Conservation (phyloP, 2,113 vertebrate species). For the Nannobrachium achirus region DNA sequence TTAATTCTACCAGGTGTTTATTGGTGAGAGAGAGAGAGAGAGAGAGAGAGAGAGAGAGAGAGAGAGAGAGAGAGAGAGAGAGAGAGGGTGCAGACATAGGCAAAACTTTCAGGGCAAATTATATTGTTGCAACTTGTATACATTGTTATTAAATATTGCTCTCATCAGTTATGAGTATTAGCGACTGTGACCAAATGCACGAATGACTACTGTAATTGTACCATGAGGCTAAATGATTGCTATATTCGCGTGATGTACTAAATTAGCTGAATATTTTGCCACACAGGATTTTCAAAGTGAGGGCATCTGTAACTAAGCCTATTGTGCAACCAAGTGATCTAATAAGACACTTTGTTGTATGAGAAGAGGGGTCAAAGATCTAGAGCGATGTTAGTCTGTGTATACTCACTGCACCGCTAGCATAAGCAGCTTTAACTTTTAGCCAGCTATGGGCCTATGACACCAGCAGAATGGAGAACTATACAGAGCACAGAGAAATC, state of each 20-base stretch:
- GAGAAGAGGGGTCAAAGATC: neutral
- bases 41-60: neutral
- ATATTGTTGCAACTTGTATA: no score
- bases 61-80: neutral
- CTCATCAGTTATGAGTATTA: no score
- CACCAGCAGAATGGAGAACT: neutral
- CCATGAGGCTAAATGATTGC: no score
- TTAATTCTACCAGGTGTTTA: neutral
- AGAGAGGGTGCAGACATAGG: no score
- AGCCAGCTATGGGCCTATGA: neutral
- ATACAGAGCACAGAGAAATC: neutral
- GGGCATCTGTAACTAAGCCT: neutral
- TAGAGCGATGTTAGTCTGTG: neutral
- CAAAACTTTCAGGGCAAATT: no score
- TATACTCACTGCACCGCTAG: neutral
- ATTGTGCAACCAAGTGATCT: neutral
- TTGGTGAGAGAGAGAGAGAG: neutral
- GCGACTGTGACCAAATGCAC: no score
- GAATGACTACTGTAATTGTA: no score
- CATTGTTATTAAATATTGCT: no score
- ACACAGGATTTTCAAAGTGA: no score
- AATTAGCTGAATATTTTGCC: no score
- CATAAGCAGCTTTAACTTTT: constrained; percentile 2
- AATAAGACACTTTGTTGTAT: neutral
- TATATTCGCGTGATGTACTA: no score